Base-by-base conservation (phyloP, 2,797 vertebrate genomes). In the Neostethus bicornis region DNA sequence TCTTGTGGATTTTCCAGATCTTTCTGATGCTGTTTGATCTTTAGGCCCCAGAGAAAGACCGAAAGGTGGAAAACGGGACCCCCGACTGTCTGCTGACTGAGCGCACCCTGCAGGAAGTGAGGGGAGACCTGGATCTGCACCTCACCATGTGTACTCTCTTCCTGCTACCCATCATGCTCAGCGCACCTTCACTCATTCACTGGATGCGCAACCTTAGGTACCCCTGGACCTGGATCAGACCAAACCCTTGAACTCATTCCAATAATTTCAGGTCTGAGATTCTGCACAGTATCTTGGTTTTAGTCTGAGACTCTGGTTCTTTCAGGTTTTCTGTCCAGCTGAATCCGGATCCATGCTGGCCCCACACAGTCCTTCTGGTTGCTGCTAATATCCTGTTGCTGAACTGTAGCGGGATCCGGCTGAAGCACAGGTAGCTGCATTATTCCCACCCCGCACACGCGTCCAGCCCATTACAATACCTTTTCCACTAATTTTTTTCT, bases 171-270 rank as follows among this genome's bases (percentile, higher is more conserved):
- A 79, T 94, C 25, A 85, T 96, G 75, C 92, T 98, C 62, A 87
- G 81, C 35, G 79, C 86, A 7, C 96, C 97, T 0, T 96, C 96
- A 1, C 89, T 98, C 16, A 81, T 96, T 81, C 94, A 98, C 75
- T 99, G 96, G 97, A 69, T 89, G 17, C 93, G 94, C 73, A 96
- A 95, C 87, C 87, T 99, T 83, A 94, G 96, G 97, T 99, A 43
- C 8, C 1, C 8, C 23, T 25, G n/a, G n/a, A n/a, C n/a, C n/a
- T n/a, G n/a, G n/a, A n/a, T n/a, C n/a, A n/a, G n/a, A n/a, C n/a
- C n/a, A n/a, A n/a, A n/a, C n/a, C n/a, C n/a, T n/a, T n/a, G n/a
- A n/a, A n/a, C n/a, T n/a, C n/a, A n/a, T n/a, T n/a, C n/a, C n/a
- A n/a, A n/a, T n/a, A n/a, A n/a, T n/a, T n/a, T n/a, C n/a, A n/a